phyloP scores from a whole-genome alignment of 2,797 vertebrate species.

The Rhinogobio ventralis region DNA sequence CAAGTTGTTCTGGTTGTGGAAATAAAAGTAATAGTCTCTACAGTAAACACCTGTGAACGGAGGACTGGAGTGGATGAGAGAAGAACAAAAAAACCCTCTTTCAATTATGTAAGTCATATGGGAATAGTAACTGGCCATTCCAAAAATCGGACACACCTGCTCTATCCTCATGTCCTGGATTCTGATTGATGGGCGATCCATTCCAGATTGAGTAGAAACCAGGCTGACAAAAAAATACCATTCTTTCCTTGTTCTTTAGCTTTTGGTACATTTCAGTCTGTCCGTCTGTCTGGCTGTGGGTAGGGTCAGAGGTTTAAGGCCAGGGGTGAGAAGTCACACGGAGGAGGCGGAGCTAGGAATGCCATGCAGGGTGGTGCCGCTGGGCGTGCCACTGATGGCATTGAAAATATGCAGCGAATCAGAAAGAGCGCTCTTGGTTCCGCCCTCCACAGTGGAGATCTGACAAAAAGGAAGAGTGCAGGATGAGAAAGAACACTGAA shows the following conservation, averaged over 20 bases:
- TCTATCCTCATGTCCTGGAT: slow-evolving; percentile 19
- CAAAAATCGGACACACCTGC: slow-evolving; percentile 17
- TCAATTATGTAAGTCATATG: neutral
- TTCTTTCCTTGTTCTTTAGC: slow-evolving; percentile 21
- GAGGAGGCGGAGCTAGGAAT: slow-evolving; percentile 85
- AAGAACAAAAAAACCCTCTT: neutral
- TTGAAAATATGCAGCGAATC: slow-evolving; percentile 95
- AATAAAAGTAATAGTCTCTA: slow-evolving; percentile 25
- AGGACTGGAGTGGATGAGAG: slow-evolving; percentile 5
- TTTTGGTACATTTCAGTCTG: neutral
- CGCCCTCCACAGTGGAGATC: slow-evolving; percentile 88
- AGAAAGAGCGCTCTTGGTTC: slow-evolving; percentile 82
- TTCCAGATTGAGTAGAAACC: neutral
- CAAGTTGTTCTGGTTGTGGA: slow-evolving; percentile 15
- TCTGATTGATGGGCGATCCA: slow-evolving; percentile 10
- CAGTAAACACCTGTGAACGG: slow-evolving; percentile 7
- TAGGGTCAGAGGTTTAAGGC: slow-evolving; percentile 51
- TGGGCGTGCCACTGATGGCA: slow-evolving; percentile 93
- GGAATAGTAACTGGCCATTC: neutral
- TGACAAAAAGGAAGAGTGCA: slow-evolving; percentile 62
- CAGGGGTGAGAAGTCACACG: slow-evolving; percentile 74
- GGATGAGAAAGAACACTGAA: slow-evolving; percentile 14
- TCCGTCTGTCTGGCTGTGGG: neutral
- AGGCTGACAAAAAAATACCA: slow-evolving; percentile 3
- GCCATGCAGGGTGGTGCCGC: slow-evolving; percentile 84